Evolutionary conservation across 2,113 vertebrate genomes (phyloP).

Genomic region (Urocynchramus pylzowi): DNA sequence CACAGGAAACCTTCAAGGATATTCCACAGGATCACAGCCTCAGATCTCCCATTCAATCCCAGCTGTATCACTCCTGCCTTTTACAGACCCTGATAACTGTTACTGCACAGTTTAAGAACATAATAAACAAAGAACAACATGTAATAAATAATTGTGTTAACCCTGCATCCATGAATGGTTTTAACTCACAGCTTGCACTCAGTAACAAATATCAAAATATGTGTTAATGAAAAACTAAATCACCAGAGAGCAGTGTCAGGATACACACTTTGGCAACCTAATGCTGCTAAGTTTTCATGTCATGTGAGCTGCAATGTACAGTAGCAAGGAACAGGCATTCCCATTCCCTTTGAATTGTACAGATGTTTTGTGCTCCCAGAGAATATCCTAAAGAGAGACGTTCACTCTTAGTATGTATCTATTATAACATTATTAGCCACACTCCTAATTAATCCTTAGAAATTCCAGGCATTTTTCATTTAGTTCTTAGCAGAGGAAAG

Average conservation of each 20-base stretch:
- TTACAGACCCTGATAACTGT: not conserved
- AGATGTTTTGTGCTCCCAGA: not conserved
- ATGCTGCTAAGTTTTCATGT: not conserved
- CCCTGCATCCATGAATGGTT: not conserved
- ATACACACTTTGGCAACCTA: not conserved
- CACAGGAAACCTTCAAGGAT: not conserved
- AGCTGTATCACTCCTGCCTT: not conserved
- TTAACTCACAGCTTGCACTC: not conserved
- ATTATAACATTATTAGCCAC: slow-evolving; percentile 77
- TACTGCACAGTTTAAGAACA: not conserved
- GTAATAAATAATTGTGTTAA: not conserved
- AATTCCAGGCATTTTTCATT: slow-evolving; percentile 80
- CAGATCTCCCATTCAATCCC: not conserved
- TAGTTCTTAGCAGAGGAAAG: slow-evolving; percentile 65
- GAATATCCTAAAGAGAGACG: not conserved
- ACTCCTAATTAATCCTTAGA: slow-evolving; percentile 79
- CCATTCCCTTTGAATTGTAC: not conserved
- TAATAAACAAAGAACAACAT: fast-evolving
- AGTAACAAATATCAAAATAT: not conserved
- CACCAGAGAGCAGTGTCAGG: not conserved
- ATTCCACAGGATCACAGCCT: not conserved
- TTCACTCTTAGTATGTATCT: not conserved
- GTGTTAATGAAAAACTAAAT: not conserved
- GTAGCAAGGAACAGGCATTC: not conserved
- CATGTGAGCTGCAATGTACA: not conserved